Percentiles rank a stretch among this genome's conserved stretches.
Conservation (phyloP, 2,888 invertebrate genomes). For the Thecophora atra region DNA sequence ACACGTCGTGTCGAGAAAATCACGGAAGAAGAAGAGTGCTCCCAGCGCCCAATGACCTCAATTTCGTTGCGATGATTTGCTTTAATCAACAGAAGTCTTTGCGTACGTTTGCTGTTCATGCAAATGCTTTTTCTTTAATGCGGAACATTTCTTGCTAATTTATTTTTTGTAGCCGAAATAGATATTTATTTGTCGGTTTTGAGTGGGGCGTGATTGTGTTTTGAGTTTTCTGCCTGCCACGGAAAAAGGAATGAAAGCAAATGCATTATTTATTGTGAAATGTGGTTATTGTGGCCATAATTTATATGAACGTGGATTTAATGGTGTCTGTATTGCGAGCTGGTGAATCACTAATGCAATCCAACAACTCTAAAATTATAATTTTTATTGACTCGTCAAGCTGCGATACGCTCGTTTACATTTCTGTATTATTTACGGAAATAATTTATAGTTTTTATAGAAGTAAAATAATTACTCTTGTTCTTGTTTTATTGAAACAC, state of each 20-base stretch:
- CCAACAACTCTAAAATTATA: no score
- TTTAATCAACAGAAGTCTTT: neutral
- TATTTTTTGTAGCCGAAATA: no score
- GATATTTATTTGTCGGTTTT: neutral
- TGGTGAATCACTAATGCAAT: slow-evolving; percentile 8
- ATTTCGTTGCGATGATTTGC: slow-evolving; percentile 24
- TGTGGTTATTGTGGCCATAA: neutral
- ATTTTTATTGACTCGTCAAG: neutral
- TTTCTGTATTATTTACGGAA: neutral
- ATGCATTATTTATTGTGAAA: slow-evolving; percentile 33
- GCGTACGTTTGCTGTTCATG: no score
- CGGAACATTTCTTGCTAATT: neutral
- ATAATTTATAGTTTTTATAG: neutral
- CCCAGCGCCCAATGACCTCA: slow-evolving; percentile 29
- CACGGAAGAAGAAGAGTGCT: neutral
- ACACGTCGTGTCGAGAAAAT: neutral
- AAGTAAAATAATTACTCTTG: neutral
- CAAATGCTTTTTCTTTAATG: no score
- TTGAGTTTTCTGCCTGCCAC: neutral
- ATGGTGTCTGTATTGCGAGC: slow-evolving; percentile 20
- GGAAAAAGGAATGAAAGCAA: neutral
- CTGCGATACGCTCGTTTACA: neutral
- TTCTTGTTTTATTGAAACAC: neutral
- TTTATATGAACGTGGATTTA: neutral
- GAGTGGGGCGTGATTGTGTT: neutral